Percentiles rank a stretch among this genome's conserved stretches.
phyloP scores from a whole-genome alignment of 2,797 vertebrate species.

The Chaetodon trifasciatus region DNA sequence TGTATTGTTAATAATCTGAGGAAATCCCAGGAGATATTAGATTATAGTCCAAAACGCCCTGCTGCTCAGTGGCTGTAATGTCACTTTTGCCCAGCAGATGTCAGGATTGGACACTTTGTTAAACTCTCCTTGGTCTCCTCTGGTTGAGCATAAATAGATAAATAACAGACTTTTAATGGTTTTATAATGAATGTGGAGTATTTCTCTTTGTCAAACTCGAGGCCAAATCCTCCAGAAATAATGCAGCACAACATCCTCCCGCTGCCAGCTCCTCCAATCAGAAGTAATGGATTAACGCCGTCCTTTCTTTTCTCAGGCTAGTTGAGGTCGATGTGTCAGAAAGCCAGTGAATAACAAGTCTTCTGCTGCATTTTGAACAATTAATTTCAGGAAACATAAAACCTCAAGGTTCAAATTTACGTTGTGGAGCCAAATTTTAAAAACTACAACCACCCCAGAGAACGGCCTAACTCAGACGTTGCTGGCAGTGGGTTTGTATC shows the following conservation, averaged over 20 bases:
- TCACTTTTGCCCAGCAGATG: constrained; percentile 64
- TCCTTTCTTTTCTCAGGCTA: constrained; percentile 23
- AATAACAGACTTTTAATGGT: constrained; percentile 27
- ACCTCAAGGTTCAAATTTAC: constrained; percentile 51
- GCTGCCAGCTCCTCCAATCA: constrained; percentile 29
- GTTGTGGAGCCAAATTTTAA: constrained; percentile 32
- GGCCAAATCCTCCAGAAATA: constrained; percentile 31
- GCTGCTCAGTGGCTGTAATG: constrained; percentile 1
- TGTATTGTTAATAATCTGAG: background rate
- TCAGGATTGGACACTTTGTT: constrained; percentile 47
- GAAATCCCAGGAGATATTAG: background rate
- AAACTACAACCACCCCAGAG: constrained; percentile 42
- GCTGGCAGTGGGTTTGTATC: constrained; percentile 38
- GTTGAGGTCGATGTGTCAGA: constrained; percentile 35
- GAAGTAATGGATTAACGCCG: constrained; percentile 32
- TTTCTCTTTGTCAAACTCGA: constrained; percentile 27
- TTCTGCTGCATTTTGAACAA: constrained; percentile 32
- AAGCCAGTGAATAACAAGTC: constrained; percentile 32
- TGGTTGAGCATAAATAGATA: background rate
- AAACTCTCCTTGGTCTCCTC: no score
- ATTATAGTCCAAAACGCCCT: background rate
- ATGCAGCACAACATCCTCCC: background rate
- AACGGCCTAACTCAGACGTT: constrained; percentile 47
- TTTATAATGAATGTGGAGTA: constrained; percentile 18
- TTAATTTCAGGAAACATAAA: constrained; percentile 53